Conservation (phyloP, 1,140 invertebrate species). For the Heliconius hewitsoni region DNA sequence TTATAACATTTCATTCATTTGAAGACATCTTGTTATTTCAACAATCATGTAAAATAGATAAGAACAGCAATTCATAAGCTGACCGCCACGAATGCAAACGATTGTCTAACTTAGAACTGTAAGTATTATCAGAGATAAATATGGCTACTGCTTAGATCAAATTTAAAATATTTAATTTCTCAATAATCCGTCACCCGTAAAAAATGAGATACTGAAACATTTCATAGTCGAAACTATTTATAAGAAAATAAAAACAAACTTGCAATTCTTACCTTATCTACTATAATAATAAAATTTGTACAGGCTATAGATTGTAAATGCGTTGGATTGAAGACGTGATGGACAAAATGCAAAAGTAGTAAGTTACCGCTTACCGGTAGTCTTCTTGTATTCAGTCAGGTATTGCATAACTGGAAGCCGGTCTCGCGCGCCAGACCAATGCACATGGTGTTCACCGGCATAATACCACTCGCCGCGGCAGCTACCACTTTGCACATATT, state of each 20-base stretch:
- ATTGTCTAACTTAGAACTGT: conserved; percentile 27
- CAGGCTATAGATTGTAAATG: not conserved
- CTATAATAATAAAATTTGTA: not conserved
- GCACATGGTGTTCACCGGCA: conserved; percentile 51
- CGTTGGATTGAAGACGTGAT: not conserved
- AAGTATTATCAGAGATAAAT: conserved; percentile 48
- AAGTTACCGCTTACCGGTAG: conserved; percentile 56
- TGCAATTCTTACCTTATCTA: not conserved
- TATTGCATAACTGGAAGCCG: conserved; percentile 65
- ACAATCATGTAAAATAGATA: conserved; percentile 40
- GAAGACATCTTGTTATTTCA: conserved; percentile 22
- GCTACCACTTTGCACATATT: conserved; percentile 37
- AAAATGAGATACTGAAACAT: not conserved
- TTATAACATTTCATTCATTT: conserved; percentile 22
- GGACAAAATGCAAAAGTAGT: conserved; percentile 26
- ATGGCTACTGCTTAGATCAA: conserved; percentile 46
- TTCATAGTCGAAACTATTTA: not conserved
- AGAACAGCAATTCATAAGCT: conserved; percentile 30
- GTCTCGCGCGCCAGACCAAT: conserved; percentile 45
- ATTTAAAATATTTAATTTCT: not conserved
- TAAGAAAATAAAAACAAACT: not conserved
- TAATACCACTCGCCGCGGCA: conserved; percentile 46
- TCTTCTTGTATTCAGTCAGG: conserved; percentile 43
- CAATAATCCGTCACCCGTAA: not conserved
- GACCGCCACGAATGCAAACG: conserved; percentile 35